phyloP scores from a whole-genome alignment of 2,113 vertebrate species.

The Lichenostomus cassidix region DNA sequence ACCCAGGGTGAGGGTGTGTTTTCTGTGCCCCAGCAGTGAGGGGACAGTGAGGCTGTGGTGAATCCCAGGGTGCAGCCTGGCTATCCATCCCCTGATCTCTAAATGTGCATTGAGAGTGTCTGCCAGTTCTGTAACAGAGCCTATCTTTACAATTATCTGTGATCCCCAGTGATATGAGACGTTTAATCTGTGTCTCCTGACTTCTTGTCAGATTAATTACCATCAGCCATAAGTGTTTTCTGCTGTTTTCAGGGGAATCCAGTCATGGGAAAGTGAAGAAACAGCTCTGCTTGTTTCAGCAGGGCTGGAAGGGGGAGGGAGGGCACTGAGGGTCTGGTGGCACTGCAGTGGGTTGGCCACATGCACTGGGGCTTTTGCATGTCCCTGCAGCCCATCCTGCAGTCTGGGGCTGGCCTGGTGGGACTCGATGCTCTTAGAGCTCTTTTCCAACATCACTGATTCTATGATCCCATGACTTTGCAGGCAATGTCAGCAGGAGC shows the following conservation, averaged over 20 bases:
- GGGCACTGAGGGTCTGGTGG: accelerated
- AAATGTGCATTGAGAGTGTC: neutral
- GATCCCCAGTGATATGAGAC: neutral
- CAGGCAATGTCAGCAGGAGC: neutral
- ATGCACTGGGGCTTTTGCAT: accelerated
- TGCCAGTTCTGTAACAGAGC: neutral
- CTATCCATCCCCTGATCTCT: neutral
- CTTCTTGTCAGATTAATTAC: constrained; percentile 46
- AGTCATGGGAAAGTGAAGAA: constrained; percentile 45
- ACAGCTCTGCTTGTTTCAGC: neutral
- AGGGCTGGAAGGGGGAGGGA: neutral
- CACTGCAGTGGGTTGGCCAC: accelerated
- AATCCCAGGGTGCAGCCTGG: neutral
- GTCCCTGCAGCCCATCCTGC: neutral
- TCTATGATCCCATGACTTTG: neutral
- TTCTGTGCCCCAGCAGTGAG: neutral
- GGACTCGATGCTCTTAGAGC: neutral
- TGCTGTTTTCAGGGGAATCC: neutral
- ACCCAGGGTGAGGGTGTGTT: accelerated
- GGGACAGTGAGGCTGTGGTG: neutral
- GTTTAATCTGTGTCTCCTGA: constrained; percentile 41
- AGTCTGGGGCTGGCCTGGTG: neutral
- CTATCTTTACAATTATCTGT: neutral
- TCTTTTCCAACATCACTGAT: neutral
- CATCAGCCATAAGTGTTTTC: neutral